Conservation (phyloP, 2,888 invertebrate genomes). For the Sesia bembeciformis region DNA sequence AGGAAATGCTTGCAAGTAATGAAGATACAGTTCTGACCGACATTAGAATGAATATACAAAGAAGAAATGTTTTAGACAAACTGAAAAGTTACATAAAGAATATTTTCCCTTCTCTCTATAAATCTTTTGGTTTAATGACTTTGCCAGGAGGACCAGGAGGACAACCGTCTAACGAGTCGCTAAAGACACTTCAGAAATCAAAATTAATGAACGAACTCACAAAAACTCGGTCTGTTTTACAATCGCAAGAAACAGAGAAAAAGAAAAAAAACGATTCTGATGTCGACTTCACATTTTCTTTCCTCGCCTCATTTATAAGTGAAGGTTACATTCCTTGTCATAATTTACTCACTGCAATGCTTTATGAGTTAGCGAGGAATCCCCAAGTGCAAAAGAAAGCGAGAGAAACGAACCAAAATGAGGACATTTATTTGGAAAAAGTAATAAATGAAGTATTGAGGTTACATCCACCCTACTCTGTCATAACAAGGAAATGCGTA, state of each 20-base stretch:
- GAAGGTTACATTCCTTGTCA: constrained; percentile 58
- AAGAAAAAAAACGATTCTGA: constrained; percentile 22
- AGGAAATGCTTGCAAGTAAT: constrained; percentile 48
- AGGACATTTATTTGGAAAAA: constrained; percentile 40
- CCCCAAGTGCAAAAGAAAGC: constrained; percentile 38
- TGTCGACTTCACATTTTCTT: constrained; percentile 39
- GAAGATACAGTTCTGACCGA: constrained; percentile 33
- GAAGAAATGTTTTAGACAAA: constrained; percentile 33
- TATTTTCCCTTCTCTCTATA: constrained; percentile 56
- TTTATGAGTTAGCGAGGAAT: constrained; percentile 49
- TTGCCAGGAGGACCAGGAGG: constrained; percentile 26
- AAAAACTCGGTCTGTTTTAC: constrained; percentile 31
- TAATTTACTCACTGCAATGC: constrained; percentile 39
- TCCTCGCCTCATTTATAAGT: constrained; percentile 42
- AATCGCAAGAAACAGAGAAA: constrained; percentile 32
- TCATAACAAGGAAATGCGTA: constrained; percentile 50
- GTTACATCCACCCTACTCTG: constrained; percentile 52
- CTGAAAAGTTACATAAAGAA: constrained; percentile 55
- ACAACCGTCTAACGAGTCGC: constrained; percentile 32
- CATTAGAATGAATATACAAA: constrained; percentile 36
- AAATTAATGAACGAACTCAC: constrained; percentile 36
- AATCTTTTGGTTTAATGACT: constrained; percentile 37
- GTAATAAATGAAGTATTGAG: constrained; percentile 56
- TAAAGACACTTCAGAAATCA: constrained; percentile 28
- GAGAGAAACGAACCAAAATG: constrained; percentile 21